Conservation (phyloP, 2,888 invertebrate genomes). For the Epinotia ramella region DNA sequence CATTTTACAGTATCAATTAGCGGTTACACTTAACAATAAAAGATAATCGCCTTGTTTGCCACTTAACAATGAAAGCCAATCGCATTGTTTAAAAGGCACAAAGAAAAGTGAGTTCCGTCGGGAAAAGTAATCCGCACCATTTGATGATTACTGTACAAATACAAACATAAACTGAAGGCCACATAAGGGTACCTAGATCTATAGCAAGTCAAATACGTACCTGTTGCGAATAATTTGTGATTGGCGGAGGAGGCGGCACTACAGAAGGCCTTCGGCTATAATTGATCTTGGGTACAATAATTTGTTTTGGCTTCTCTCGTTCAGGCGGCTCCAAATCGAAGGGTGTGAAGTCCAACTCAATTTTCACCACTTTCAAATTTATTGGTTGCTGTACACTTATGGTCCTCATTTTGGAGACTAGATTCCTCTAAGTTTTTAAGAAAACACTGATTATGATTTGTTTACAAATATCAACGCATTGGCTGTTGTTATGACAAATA, state of each 20-base stretch:
- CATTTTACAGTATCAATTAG: too few relatives aligned
- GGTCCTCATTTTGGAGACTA: conserved; percentile 66
- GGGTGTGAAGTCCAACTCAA: conserved; percentile 73
- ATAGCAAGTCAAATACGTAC: conserved; percentile 51
- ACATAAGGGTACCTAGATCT: too few relatives aligned
- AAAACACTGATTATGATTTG: conserved; percentile 4
- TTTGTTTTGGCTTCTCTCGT: conserved; percentile 60
- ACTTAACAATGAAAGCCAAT: too few relatives aligned
- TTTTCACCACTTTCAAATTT: conserved; percentile 77
- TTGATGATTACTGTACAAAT: not conserved
- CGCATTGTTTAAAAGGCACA: too few relatives aligned
- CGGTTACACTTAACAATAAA: too few relatives aligned
- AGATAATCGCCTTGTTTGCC: too few relatives aligned
- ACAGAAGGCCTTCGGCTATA: conserved; percentile 55
- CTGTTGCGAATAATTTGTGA: conserved; percentile 57
- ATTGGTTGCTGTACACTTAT: conserved; percentile 72
- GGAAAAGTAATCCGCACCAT: not conserved
- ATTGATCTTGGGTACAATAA: conserved; percentile 65
- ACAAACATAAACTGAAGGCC: too few relatives aligned
- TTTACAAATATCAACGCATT: not conserved
- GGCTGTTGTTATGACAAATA: conserved; percentile 1
- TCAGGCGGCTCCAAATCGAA: conserved; percentile 57
- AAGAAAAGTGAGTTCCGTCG: too few relatives aligned
- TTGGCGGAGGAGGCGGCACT: conserved; percentile 69
- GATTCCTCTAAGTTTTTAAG: not conserved